Percentiles rank a stretch among this genome's conserved stretches.
phyloP scores from a whole-genome alignment of 2,888 invertebrate genomes.

The Portevinia maculata region DNA sequence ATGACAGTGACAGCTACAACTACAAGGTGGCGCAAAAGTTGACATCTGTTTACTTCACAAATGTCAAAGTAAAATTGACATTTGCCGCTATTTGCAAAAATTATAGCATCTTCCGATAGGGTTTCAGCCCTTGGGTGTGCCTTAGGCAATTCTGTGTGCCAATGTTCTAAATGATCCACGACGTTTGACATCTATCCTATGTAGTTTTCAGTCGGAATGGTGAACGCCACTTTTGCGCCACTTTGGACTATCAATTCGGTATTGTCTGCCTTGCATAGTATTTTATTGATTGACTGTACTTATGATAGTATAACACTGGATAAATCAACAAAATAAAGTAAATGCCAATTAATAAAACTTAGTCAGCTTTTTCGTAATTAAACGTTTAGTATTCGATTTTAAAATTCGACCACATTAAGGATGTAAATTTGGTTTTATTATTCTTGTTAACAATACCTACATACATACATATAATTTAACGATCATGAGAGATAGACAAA shows the following conservation, averaged over 20 bases:
- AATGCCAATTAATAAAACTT: conserved; percentile 6
- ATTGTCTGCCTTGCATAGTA: background rate
- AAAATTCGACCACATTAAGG: conserved; percentile 17
- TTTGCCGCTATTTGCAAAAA: too few relatives aligned
- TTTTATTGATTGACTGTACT: conserved; percentile 5
- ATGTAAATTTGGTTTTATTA: conserved; percentile 33
- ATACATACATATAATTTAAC: background rate
- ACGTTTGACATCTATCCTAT: too few relatives aligned
- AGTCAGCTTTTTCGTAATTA: background rate
- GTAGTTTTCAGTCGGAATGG: too few relatives aligned
- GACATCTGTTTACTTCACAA: too few relatives aligned
- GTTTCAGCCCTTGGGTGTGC: too few relatives aligned
- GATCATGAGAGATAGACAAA: background rate
- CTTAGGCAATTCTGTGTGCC: too few relatives aligned
- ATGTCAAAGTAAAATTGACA: too few relatives aligned
- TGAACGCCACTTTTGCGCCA: too few relatives aligned
- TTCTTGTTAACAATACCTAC: conserved; percentile 6
- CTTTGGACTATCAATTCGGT: conserved; percentile 2
- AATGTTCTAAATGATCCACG: too few relatives aligned
- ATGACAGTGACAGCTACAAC: conserved; percentile 8
- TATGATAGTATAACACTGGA: conserved; percentile 28
- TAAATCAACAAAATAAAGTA: background rate
- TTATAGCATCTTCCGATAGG: too few relatives aligned
- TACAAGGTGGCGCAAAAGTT: too few relatives aligned
- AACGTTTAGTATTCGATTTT: conserved; percentile 5